phyloP scores from a whole-genome alignment of 64 coral and sea anemone genomes.

The Dendrophyllia cribrosa region DNA sequence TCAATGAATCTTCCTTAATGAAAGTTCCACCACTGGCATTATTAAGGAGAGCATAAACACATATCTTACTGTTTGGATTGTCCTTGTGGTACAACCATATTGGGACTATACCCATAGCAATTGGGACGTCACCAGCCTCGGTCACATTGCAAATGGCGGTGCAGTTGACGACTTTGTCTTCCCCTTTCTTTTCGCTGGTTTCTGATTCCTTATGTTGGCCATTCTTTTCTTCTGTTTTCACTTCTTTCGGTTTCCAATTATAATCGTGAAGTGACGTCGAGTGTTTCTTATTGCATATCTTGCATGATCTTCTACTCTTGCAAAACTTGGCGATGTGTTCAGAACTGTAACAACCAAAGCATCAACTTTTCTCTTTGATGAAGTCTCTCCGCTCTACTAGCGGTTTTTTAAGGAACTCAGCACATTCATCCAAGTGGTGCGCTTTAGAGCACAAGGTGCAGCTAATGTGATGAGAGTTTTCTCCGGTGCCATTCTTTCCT shows the following conservation, averaged over 20 bases:
- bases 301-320: no score
- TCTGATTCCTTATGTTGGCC: not conserved
- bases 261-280: slow-evolving; percentile 35
- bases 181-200: not conserved
- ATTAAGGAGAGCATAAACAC: slow-evolving; percentile 74
- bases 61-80: slow-evolving; percentile 41
- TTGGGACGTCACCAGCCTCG: slow-evolving; percentile 47
- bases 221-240: not conserved
- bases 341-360: slow-evolving; percentile 55
- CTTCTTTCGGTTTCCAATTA: not conserved
- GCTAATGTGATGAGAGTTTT: not conserved
- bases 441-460: slow-evolving; percentile 56
- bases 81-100: slow-evolving; percentile 63
- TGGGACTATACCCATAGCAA: slow-evolving; percentile 67
- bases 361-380: slow-evolving; percentile 51
- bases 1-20: slow-evolving; percentile 45
- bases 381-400: slow-evolving; percentile 50
- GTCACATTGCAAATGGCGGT: slow-evolving; percentile 36
- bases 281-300: slow-evolving; percentile 48
- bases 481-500: no score
- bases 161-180: not conserved
- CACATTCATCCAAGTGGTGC: slow-evolving; percentile 72
- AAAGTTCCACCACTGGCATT: slow-evolving; percentile 86
- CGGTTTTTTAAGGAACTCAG: slow-evolving; percentile 58
- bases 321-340: slow-evolving; percentile 33